Percentiles rank a stretch among this genome's conserved stretches.
Evolutionary conservation across 53 echinoderm and acorn worm species (phyloP).

Genomic region (Zoroaster sp.): DNA sequence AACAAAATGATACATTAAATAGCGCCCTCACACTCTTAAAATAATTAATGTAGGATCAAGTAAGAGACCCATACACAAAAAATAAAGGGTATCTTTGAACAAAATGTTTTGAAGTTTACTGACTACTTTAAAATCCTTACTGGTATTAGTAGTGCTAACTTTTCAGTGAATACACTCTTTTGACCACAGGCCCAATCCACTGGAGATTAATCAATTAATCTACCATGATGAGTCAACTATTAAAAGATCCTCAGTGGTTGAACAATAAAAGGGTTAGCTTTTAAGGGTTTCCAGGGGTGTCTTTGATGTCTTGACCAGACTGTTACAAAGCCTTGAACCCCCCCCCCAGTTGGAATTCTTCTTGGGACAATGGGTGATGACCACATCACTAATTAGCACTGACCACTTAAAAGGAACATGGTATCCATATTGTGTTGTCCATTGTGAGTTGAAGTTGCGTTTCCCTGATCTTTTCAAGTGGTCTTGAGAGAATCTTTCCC

Average conservation of each 20-base stretch:
- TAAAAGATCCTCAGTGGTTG: not conserved
- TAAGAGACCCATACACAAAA: too few species aligned
- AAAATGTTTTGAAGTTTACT: not conserved
- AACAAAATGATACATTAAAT: too few species aligned
- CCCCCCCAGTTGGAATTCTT: not conserved
- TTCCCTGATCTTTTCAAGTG: too few species aligned
- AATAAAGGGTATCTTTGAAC: not conserved
- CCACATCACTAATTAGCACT: not conserved
- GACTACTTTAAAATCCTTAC: too few species aligned
- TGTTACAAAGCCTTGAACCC: not conserved
- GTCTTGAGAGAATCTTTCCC: too few species aligned
- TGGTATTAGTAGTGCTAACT: not conserved
- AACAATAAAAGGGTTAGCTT: not conserved
- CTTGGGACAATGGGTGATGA: not conserved
- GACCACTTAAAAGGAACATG: not conserved
- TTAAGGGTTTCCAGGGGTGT: not conserved
- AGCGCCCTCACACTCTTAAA: too few species aligned
- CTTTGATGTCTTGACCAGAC: slow-evolving; percentile 7
- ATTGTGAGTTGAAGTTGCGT: too few species aligned
- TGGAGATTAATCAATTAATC: not conserved
- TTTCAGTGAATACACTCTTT: not conserved
- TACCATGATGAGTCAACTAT: not conserved
- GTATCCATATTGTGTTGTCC: too few species aligned
- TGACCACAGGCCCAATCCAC: not conserved
- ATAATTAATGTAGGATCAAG: too few species aligned